phyloP scores from a whole-genome alignment of 2,888 invertebrate species.

The Megalurothrips usitatus region DNA sequence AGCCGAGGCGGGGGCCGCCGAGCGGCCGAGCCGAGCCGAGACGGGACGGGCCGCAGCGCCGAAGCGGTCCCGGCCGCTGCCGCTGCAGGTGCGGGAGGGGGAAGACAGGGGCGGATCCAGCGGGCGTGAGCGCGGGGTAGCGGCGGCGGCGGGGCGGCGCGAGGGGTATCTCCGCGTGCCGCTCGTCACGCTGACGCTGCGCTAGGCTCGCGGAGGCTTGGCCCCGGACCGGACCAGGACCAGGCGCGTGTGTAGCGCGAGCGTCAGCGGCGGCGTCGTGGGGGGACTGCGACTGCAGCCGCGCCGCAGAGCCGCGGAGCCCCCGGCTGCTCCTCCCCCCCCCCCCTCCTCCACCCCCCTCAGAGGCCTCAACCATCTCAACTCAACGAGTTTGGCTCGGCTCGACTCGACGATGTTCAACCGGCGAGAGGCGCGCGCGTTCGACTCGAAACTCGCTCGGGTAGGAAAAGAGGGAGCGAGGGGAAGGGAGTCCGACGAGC shows the following conservation, averaged over 20 bases:
- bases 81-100: not conserved
- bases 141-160: not conserved
- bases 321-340: not conserved
- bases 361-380: not conserved
- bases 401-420: not conserved
- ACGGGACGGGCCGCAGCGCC: not conserved
- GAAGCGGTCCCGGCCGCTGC: not conserved
- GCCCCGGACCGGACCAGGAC: not conserved
- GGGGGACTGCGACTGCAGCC: not conserved
- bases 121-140: not conserved
- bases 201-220: not conserved
- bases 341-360: not conserved
- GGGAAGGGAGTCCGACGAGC: too few species aligned
- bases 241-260: not conserved
- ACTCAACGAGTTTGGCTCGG: not conserved
- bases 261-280: not conserved
- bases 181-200: too few species aligned
- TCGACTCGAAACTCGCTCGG: slow-evolving; percentile 23
- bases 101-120: not conserved
- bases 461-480: not conserved
- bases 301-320: not conserved
- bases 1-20: not conserved
- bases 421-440: not conserved
- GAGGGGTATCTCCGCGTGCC: not conserved
- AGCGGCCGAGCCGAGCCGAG: slow-evolving; percentile 1